phyloP scores from a whole-genome alignment of 2,888 invertebrate genomes.

The Ctena decussata region DNA sequence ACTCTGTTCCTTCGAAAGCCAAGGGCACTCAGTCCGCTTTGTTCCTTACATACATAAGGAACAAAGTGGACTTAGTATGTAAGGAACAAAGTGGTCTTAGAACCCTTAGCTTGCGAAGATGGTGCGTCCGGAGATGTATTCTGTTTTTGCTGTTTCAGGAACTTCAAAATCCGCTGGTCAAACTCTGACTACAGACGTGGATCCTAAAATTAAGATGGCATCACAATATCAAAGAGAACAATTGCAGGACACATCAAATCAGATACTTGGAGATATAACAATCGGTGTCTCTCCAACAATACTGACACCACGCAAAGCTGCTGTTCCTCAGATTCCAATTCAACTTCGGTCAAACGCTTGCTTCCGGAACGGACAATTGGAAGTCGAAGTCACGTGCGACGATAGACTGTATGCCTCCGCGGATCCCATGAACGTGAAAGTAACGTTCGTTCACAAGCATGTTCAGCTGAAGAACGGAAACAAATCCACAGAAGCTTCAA shows the following conservation, averaged over 20 bases:
- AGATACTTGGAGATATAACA: neutral
- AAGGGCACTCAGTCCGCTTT: no score
- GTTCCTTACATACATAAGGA: no score
- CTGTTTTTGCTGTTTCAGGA: neutral
- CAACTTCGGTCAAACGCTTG: slow-evolving; percentile 50
- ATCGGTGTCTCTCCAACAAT: neutral
- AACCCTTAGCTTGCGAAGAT: no score
- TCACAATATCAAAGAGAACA: neutral
- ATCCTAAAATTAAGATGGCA: neutral
- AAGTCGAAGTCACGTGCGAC: slow-evolving; percentile 61
- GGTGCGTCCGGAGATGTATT: no score
- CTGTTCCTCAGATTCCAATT: neutral
- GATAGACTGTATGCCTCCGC: slow-evolving; percentile 24
- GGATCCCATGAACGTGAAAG: slow-evolving; percentile 62
- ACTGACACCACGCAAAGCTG: neutral
- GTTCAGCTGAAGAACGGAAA: neutral
- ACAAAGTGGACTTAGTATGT: no score
- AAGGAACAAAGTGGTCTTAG: no score
- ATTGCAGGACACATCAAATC: neutral
- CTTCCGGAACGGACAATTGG: slow-evolving; percentile 61
- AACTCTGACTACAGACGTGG: neutral
- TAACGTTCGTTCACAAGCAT: slow-evolving; percentile 58
- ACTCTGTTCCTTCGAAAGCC: no score
- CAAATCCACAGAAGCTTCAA: neutral
- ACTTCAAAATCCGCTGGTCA: neutral